These are phyloP conservation scores for Petrocephalus schoutedeni DNA, from an alignment of 2,797 vertebrate genomes.

Conservation along the genomic window DNA sequence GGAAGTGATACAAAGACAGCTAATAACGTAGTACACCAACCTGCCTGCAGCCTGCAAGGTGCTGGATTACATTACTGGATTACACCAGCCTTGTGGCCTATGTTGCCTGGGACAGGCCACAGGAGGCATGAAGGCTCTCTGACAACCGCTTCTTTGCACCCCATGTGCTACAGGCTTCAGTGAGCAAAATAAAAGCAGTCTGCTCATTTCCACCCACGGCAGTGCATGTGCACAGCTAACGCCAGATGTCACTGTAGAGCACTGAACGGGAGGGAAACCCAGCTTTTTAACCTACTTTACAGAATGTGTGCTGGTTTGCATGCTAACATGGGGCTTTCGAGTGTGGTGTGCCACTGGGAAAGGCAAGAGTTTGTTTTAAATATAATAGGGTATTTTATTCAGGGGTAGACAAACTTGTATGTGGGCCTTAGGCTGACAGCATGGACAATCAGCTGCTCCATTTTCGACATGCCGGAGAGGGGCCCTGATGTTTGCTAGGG, in stretches of 20 bases:
- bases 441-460: not conserved
- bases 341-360: not conserved
- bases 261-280: not conserved
- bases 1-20: no score
- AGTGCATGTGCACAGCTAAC: not conserved
- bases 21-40: no score
- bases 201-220: not conserved
- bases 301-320: not conserved
- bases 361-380: not conserved
- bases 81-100: no score
- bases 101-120: not conserved
- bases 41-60: no score
- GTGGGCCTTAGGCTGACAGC: not conserved
- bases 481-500: not conserved
- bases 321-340: not conserved
- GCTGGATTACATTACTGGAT: no score
- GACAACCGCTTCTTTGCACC: not conserved
- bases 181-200: not conserved
- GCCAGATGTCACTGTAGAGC: conserved; percentile 4
- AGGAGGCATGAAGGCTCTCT: not conserved
- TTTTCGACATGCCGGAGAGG: not conserved
- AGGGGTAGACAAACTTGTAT: not conserved
- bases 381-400: not conserved
- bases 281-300: not conserved
- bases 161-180: not conserved